Conservation (phyloP, 2,113 vertebrate species). For the Paedocypris sp. region DNA sequence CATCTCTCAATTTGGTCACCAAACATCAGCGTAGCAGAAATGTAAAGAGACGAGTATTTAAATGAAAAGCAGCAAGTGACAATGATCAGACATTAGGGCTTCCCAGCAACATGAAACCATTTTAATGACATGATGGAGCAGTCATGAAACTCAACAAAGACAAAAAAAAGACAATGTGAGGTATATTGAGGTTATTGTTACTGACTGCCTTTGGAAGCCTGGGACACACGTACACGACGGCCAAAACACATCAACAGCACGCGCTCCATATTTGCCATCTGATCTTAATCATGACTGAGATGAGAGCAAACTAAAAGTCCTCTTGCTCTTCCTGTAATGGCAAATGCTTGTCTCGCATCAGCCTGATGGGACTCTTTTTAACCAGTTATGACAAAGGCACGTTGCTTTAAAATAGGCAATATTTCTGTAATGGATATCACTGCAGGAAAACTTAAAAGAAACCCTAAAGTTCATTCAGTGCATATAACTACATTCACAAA, state of each 20-base stretch:
- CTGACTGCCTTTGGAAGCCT: slow-evolving; percentile 34
- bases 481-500: slow-evolving; percentile 69
- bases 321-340: slow-evolving; percentile 5
- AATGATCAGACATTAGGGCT: slow-evolving; percentile 39
- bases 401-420: slow-evolving; percentile 54
- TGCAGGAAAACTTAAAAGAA: slow-evolving; percentile 41
- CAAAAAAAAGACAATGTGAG: slow-evolving; percentile 43
- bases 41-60: slow-evolving; percentile 27
- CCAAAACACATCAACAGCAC: not conserved
- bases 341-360: slow-evolving; percentile 22
- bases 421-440: slow-evolving; percentile 54
- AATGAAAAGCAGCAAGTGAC: slow-evolving; percentile 35
- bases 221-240: slow-evolving; percentile 15
- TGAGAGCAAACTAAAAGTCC: slow-evolving; percentile 31
- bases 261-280: not conserved
- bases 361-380: slow-evolving; percentile 43
- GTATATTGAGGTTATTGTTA: slow-evolving; percentile 50
- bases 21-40: slow-evolving; percentile 57
- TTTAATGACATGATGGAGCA: slow-evolving; percentile 31
- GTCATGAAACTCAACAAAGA: slow-evolving; percentile 36
- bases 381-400: slow-evolving; percentile 54
- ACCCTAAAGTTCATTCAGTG: slow-evolving; percentile 54
- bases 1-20: slow-evolving; percentile 66
- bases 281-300: slow-evolving; percentile 23
- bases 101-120: slow-evolving; percentile 37